Base-by-base conservation (phyloP, 1,140 invertebrate species). In the Marisa cornuarietis region DNA sequence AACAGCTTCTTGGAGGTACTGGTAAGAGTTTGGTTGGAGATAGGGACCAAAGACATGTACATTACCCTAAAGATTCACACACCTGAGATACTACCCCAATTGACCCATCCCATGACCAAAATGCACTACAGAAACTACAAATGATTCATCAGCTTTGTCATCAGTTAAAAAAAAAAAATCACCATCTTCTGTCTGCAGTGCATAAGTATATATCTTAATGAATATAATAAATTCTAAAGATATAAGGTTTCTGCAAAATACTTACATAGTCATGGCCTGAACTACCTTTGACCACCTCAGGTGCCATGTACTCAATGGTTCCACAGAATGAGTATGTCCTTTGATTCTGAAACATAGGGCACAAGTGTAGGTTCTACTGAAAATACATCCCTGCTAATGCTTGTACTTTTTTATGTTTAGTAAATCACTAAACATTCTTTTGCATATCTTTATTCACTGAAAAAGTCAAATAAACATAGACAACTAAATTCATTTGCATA, bases 261-360 rank as follows among this genome's bases (percentile, higher is more conserved):
- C 90, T 90, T 84, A 91, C 90, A 87, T 89, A 91, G 76, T 90
- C 87, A 91, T 99, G 98, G 4, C 99, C 99, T 91, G 96, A 79
- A 24, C 88, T 86, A 16, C 88, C 87, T 77, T 87, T 88, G n/a
- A 91, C 87, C 16, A 91, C 86, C 79, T 91, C 91, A 14, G 91
- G 91, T 22, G 91, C 90, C 91, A 92, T 92, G 83, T 92, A 93
- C 90, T 99, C 98, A 83, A 99, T 97, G 71, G 98, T 99, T 22
- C 98, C 98, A 91, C 98, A 99, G 92, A 98, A 99, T 51, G 97
- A 98, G 92, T 97, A 98, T 0, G 98, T 95, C 85, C 97, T 83
- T 54, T 90, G 84, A 62, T 78, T 85, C 87, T 91, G 82, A 62
- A 88, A 85, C 58, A 66, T 68, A 79, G n/a, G n/a, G 31, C 75